phyloP scores from a whole-genome alignment of 53 echinoderm and acorn worm species.

The Echinarachnius parma region DNA sequence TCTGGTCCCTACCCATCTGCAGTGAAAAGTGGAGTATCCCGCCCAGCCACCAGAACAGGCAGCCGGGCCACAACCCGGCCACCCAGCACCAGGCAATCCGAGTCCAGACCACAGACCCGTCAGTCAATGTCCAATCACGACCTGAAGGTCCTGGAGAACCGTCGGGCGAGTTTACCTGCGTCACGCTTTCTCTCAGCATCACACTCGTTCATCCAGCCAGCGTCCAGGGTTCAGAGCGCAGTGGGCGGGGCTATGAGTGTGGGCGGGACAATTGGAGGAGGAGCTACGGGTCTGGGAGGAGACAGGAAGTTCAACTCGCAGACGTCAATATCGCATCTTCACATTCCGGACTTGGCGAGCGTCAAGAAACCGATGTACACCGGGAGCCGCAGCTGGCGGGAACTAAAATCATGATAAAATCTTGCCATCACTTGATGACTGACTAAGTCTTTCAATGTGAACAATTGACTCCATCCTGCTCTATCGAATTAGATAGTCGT shows the following conservation, averaged over 20 bases:
- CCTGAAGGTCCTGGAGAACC: conserved; percentile 23
- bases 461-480: no score
- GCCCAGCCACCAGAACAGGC: background rate
- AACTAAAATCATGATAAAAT: conserved; percentile 25
- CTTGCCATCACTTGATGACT: background rate
- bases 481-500: no score
- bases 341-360: conserved; percentile 26
- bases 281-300: background rate
- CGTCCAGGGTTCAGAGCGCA: conserved; percentile 5
- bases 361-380: conserved; percentile 17
- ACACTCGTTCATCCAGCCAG: conserved; percentile 3
- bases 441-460: no score
- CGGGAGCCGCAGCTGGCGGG: conserved; percentile 24
- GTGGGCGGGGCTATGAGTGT: conserved; percentile 35
- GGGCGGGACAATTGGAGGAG: background rate
- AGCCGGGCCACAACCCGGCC: conserved; percentile 11
- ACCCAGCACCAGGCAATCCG: conserved; percentile 12
- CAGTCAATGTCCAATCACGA: conserved; percentile 30
- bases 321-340: conserved; percentile 14
- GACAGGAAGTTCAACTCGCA: background rate
- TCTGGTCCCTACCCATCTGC: no score
- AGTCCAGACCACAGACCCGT: conserved; percentile 26
- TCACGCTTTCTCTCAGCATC: conserved; percentile 27
- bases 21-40: conserved; percentile 20
- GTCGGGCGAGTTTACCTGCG: conserved; percentile 8